Conservation (phyloP, 2,797 vertebrate species). For the Sebastes glaucus region DNA sequence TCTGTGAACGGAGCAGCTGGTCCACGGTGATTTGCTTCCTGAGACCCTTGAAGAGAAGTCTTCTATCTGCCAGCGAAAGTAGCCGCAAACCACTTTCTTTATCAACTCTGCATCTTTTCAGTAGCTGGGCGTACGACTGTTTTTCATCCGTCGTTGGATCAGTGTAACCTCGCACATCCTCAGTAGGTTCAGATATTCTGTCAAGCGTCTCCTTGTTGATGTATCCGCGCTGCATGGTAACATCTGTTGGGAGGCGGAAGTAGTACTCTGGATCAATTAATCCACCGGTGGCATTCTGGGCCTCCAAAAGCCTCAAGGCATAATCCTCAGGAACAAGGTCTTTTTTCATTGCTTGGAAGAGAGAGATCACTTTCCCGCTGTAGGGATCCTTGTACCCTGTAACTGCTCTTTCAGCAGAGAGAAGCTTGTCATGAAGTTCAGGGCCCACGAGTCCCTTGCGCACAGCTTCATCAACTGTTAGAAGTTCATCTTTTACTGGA, state of each 20-base stretch:
- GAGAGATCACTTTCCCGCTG: slow-evolving; percentile 92
- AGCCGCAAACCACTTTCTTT: slow-evolving; percentile 85
- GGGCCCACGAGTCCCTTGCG: slow-evolving; percentile 94
- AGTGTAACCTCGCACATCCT: slow-evolving; percentile 84
- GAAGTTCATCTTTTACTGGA: slow-evolving; percentile 88
- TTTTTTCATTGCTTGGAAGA: slow-evolving; percentile 98
- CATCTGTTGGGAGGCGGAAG: slow-evolving; percentile 92
- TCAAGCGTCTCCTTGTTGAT: slow-evolving; percentile 91
- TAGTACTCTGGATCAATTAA: slow-evolving; percentile 91
- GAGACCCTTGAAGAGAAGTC: slow-evolving; percentile 92
- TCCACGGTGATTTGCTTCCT: slow-evolving; percentile 94
- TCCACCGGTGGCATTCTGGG: slow-evolving; percentile 93
- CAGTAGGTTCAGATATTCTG: slow-evolving; percentile 84
- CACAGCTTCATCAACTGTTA: slow-evolving; percentile 95
- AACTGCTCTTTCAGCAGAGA: slow-evolving; percentile 93
- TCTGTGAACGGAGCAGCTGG: slow-evolving; percentile 91
- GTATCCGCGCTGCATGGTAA: slow-evolving; percentile 91
- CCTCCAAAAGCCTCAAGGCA: slow-evolving; percentile 92
- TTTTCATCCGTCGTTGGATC: slow-evolving; percentile 92
- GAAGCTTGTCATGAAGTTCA: slow-evolving; percentile 94
- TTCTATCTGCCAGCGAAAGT: slow-evolving; percentile 87
- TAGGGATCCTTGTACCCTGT: slow-evolving; percentile 96
- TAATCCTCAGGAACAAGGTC: slow-evolving; percentile 90
- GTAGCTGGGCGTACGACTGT: slow-evolving; percentile 89
- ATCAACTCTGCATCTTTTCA: slow-evolving; percentile 87